Evolutionary conservation across 1,140 invertebrate genomes (phyloP).

Genomic region (Lithobius niger): DNA sequence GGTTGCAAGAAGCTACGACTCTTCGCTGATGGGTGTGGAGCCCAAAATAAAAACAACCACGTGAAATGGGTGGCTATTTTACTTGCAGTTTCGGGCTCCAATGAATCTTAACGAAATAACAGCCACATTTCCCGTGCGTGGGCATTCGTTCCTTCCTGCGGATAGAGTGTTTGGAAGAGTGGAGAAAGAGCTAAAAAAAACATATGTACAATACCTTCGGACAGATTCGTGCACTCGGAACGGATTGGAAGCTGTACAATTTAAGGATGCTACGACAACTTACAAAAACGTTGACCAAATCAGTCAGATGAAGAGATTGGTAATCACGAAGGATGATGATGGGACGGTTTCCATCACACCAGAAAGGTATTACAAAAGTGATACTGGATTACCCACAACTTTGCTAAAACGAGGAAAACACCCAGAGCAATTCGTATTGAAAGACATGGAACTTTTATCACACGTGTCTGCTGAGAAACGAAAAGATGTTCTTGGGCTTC

Average conservation of each 20-base stretch:
- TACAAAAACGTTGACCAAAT: no score
- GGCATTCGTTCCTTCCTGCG: background rate
- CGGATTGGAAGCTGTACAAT: background rate
- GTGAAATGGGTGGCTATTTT: no score
- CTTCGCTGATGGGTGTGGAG: background rate
- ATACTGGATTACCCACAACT: background rate
- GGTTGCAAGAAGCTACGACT: background rate
- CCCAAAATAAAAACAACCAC: constrained; percentile 1
- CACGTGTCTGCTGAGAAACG: background rate
- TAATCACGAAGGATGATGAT: background rate
- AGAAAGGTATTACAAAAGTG: background rate
- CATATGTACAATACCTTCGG: background rate
- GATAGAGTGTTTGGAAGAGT: background rate
- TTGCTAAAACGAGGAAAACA: background rate
- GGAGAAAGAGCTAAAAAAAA: background rate
- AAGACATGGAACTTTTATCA: background rate
- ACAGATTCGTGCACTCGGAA: background rate
- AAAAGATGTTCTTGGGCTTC: background rate
- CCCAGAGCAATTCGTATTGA: background rate
- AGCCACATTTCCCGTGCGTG: constrained; percentile 1
- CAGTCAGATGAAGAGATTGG: background rate
- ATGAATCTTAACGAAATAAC: no score
- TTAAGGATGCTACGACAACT: no score
- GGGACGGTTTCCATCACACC: background rate
- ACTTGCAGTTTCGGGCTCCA: no score